A percentile compares a stretch with the other conserved stretches of the same genome.
Evolutionary conservation across 92 coral and sea anemone species (phyloP).

Genomic region (Palythoa heliodiscus): DNA sequence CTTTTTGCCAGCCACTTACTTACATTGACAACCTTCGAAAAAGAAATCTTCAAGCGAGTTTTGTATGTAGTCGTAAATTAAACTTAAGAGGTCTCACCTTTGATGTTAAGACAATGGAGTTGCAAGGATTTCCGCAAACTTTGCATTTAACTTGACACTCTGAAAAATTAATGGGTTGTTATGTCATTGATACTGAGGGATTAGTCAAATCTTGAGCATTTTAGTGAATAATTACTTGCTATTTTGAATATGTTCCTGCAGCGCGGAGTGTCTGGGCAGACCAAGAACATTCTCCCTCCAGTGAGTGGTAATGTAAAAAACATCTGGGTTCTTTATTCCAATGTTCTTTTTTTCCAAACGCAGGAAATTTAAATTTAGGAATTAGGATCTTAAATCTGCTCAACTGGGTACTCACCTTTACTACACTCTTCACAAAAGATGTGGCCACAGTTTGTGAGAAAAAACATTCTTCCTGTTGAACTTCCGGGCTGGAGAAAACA

Average conservation of each 20-base stretch:
- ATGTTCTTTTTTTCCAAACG: neutral
- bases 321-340: neutral
- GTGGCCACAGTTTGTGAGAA: constrained; percentile 95
- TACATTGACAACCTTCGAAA: no score
- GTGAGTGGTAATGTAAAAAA: no score
- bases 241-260: no score
- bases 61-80: neutral
- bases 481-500: constrained; percentile 86
- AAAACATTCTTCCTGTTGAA: constrained; percentile 70
- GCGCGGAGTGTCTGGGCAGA: no score
- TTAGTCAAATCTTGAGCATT: no score
- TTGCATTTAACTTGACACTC: constrained; percentile 78
- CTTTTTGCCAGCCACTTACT: no score
- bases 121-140: constrained; percentile 82
- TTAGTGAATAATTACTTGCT: no score
- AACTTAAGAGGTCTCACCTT: constrained; percentile 46
- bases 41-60: neutral
- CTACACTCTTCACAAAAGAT: constrained; percentile 91
- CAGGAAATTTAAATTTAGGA: neutral
- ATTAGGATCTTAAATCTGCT: neutral
- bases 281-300: no score
- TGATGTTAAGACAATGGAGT: constrained; percentile 82
- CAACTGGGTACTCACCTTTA: constrained; percentile 63
- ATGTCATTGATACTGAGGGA: no score
- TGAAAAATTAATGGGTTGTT: constrained; percentile 22